A percentile compares a stretch with the other conserved stretches of the same genome.
phyloP scores from a whole-genome alignment of 2,797 vertebrate genomes.

The Petrocephalus schoutedeni region DNA sequence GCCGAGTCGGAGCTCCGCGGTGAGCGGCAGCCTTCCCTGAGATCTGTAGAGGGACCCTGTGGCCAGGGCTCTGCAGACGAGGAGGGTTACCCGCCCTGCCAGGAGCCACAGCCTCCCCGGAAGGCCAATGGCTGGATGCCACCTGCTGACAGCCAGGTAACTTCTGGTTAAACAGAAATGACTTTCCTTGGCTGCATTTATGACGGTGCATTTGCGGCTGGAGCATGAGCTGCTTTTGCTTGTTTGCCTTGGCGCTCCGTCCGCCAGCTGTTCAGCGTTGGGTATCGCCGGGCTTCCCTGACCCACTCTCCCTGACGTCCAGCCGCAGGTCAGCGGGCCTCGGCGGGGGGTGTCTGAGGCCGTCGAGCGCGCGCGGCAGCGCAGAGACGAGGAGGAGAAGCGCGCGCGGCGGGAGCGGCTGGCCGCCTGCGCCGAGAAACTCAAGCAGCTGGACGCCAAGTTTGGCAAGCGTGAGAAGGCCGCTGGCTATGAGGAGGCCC shows the following conservation, averaged over 20 bases:
- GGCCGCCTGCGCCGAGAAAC: conserved; percentile 91
- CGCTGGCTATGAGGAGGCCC: conserved; percentile 61
- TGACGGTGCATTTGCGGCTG: background rate
- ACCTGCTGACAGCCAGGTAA: conserved; percentile 71
- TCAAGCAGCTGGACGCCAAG: conserved; percentile 91
- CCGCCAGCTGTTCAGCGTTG: background rate
- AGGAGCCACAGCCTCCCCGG: conserved; percentile 63
- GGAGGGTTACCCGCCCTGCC: conserved; percentile 64
- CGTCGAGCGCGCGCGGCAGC: conserved; percentile 83
- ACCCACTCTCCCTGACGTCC: conserved; percentile 28
- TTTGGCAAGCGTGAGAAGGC: conserved; percentile 78
- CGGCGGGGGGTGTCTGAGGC: conserved; percentile 83
- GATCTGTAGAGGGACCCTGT: conserved; percentile 73
- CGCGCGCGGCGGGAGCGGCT: conserved; percentile 84
- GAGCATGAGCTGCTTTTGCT: background rate
- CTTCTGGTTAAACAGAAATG: background rate
- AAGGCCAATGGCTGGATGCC: conserved; percentile 68
- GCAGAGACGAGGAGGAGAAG: conserved; percentile 89
- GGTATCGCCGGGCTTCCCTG: background rate
- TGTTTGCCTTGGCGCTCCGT: background rate
- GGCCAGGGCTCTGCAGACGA: conserved; percentile 70
- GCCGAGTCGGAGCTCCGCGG: conserved; percentile 69
- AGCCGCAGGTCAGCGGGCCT: conserved; percentile 59
- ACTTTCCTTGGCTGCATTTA: background rate
- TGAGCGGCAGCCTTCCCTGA: conserved; percentile 74